These are phyloP conservation scores for Embidobia sp. DNA, from an alignment of 2,888 invertebrate species.

Conservation along the genomic window DNA sequence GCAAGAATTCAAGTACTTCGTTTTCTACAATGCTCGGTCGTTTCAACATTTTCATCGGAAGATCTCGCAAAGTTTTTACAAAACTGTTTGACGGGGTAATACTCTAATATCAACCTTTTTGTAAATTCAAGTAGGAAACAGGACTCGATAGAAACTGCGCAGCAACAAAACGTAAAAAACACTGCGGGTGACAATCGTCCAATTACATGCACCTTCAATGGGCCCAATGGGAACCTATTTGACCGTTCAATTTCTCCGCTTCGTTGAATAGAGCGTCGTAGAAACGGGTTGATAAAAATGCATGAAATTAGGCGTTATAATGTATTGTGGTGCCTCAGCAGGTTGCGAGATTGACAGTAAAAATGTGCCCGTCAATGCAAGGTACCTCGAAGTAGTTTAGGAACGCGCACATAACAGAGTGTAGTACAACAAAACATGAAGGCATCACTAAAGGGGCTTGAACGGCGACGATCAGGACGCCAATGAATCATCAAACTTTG, in stretches of 20 bases:
- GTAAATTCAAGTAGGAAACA: no score
- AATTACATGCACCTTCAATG: constrained; percentile 14
- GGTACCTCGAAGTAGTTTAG: constrained; percentile 7
- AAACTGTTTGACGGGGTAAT: no score
- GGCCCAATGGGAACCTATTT: neutral
- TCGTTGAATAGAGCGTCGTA: no score
- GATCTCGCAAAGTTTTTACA: no score
- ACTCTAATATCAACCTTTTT: no score
- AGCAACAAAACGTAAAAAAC: neutral
- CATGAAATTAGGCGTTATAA: constrained; percentile 33
- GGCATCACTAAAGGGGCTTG: constrained; percentile 15
- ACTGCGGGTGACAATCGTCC: no score
- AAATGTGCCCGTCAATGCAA: constrained; percentile 23
- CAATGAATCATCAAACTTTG: constrained; percentile 52
- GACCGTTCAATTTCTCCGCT: constrained; percentile 11
- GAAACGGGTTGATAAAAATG: constrained; percentile 28
- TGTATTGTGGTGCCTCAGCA: constrained; percentile 25
- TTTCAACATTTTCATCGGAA: no score
- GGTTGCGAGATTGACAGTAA: constrained; percentile 32
- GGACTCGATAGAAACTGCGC: no score
- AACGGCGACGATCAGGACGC: constrained; percentile 39
- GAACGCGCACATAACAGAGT: constrained; percentile 32
- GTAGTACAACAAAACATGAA: constrained; percentile 39
- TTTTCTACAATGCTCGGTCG: no score
- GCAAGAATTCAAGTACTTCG: no score